phyloP scores from a whole-genome alignment of 2,113 vertebrate genomes.

The Callionymus lyra region DNA sequence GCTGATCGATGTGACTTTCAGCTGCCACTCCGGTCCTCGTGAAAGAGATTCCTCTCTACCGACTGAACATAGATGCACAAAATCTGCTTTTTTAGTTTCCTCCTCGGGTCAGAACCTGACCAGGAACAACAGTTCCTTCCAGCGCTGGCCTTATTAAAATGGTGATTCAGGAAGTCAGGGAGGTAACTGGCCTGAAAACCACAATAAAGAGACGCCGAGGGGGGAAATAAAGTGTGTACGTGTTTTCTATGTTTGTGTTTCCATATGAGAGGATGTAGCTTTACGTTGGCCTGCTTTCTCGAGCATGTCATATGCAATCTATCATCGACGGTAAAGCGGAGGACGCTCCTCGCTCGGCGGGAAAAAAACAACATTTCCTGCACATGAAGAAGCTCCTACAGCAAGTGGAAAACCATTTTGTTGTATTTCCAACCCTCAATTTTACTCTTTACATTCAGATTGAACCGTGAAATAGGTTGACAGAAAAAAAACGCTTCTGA shows the following conservation, averaged over 20 bases:
- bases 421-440: too few relatives aligned
- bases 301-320: conserved; percentile 41
- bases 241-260: conserved; percentile 12
- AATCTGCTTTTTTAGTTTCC: background rate
- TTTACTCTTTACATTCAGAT: too few relatives aligned
- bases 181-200: conserved; percentile 35
- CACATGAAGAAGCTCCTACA: too few relatives aligned
- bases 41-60: conserved; percentile 16
- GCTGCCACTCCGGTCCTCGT: conserved; percentile 5
- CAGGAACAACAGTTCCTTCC: conserved; percentile 17
- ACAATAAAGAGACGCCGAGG: conserved; percentile 30
- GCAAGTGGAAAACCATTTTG: too few relatives aligned
- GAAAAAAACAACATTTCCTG: too few relatives aligned
- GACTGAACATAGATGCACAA: conserved; percentile 17
- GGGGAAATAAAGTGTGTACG: conserved; percentile 13
- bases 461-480: too few relatives aligned
- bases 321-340: conserved; percentile 27
- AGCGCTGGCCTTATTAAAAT: conserved; percentile 37
- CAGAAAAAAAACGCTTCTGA: too few relatives aligned
- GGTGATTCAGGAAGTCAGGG: conserved; percentile 44
- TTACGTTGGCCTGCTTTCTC: conserved; percentile 18
- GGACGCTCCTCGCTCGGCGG: background rate
- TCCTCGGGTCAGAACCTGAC: conserved; percentile 18
- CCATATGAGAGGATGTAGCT: conserved; percentile 4
- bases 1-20: conserved; percentile 26